A percentile compares a stretch with the other conserved stretches of the same genome.
phyloP scores from a whole-genome alignment of 2,797 vertebrate genomes.

The Megaceryle alcyon region DNA sequence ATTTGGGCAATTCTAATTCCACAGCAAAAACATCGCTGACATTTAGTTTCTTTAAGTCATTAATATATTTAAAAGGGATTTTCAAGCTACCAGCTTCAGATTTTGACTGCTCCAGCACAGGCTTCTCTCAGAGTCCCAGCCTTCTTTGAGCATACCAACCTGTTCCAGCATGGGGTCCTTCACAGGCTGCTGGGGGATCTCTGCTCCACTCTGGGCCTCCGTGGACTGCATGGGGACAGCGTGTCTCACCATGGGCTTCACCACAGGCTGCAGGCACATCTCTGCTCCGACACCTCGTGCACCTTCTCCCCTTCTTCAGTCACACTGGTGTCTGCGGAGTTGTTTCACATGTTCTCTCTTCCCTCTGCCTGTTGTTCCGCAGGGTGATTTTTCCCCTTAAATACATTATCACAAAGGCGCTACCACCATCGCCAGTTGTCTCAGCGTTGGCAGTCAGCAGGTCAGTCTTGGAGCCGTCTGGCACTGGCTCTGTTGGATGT shows the following conservation, averaged over 20 bases:
- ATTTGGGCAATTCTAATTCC: neutral
- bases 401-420: accelerated
- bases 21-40: neutral
- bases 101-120: neutral
- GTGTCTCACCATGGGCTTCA: neutral
- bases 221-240: neutral
- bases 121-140: neutral
- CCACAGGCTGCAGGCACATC: neutral
- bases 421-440: neutral
- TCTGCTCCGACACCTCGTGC: neutral
- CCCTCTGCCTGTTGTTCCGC: too few relatives aligned
- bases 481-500: accelerated
- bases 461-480: accelerated
- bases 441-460: accelerated
- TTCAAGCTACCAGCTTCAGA: neutral
- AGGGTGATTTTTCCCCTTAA: neutral
- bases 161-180: neutral
- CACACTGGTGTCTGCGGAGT: neutral
- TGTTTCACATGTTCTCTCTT: neutral
- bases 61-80: neutral
- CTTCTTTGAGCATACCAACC: neutral
- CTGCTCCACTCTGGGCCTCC: neutral
- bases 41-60: neutral
- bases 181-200: neutral
- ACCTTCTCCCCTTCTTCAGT: neutral